Base-by-base conservation (phyloP, 2,113 vertebrate species). In the Shinisaurus crocodilurus region DNA sequence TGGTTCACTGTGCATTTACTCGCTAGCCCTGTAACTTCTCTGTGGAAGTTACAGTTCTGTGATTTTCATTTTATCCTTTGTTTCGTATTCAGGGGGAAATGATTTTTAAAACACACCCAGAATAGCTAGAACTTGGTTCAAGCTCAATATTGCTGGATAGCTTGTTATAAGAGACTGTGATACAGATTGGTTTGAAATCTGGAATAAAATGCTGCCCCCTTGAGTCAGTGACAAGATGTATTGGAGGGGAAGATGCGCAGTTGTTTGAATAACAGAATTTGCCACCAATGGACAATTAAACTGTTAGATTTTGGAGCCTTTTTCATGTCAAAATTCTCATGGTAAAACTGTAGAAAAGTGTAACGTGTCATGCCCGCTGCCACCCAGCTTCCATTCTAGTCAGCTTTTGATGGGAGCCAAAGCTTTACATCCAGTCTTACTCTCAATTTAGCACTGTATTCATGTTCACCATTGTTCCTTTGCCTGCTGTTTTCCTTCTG, bases 71-170 rank as follows among this genome's bases (percentile, higher is more conserved):
- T 96, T 94, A 94, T 95, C 93, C 93, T 92, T 95, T 94, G 91
- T 95, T 93, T 94, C 45, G 96, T 91, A 96, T 97, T 97, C 96
- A 98, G 97, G 96, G 95, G 98, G 97, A 96, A 97, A 94, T 90
- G 95, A 97, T 97, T 97, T 96, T 97, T 88, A 96, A 95, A 95
- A 82, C 86, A 95, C 72, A 93, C 91, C 92, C 96, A 93, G 76
- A 96, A 91, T 90, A 92, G 93, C 94, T 94, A 95, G 94, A 95
- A 95, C 92, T 95, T 96, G 90, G 90, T 96, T 90, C 94, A 96
- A 96, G 88, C 85, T 95, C 95, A 93, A 85, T n/a, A 95, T 96
- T 92, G 89, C 92, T 88, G 90, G 95, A 76, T 90, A 93, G 87
- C 87, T 94, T 96, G 82, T 81, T 96, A 80, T 89, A 87, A 93